Conservation (phyloP, 2,113 vertebrate species). For the Todiramphus saurophagus region DNA sequence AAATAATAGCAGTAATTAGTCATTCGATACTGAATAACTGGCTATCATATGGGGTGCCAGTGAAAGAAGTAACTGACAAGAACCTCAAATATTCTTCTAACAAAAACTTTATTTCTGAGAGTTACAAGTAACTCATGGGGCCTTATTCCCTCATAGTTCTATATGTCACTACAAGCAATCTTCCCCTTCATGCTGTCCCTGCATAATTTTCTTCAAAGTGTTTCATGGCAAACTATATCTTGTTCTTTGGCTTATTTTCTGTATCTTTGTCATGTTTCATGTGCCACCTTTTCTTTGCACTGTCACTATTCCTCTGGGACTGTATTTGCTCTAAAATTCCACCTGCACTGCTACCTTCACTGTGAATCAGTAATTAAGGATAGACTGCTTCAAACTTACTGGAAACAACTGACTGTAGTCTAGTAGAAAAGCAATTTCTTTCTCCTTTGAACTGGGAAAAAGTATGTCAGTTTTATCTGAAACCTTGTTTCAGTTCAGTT, state of each 20-base stretch:
- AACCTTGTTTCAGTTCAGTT: background rate
- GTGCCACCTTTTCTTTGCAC: background rate
- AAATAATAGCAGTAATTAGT: background rate
- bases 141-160: background rate
- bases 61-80: background rate
- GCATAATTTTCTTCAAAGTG: background rate
- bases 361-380: background rate
- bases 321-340: background rate
- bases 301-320: background rate
- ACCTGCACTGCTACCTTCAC: background rate
- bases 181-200: background rate
- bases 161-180: background rate
- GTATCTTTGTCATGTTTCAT: accelerated
- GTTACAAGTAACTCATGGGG: background rate
- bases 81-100: background rate
- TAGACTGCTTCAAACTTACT: background rate
- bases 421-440: background rate
- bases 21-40: background rate
- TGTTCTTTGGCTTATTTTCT: background rate
- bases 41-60: background rate
- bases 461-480: background rate
- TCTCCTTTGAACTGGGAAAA: background rate
- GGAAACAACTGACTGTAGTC: background rate
- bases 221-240: background rate
- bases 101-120: background rate